Percentiles rank a stretch among this genome's conserved stretches.
These are phyloP conservation scores for Arctia plantaginis DNA, from an alignment of 2,888 invertebrate species.

Conservation along the genomic window DNA sequence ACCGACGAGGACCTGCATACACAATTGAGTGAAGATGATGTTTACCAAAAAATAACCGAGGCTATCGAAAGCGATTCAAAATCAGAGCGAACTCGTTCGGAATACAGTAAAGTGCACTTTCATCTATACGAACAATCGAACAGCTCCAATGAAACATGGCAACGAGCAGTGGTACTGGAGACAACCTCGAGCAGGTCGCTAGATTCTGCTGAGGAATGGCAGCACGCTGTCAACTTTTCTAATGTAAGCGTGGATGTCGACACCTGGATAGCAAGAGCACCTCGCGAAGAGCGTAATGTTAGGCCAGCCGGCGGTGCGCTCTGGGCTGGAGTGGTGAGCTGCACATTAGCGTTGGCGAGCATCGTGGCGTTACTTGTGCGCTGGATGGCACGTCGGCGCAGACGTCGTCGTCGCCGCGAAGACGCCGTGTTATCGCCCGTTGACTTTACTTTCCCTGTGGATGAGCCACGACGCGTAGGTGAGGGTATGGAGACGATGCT, in stretches of 20 bases:
- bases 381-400: conserved; percentile 53
- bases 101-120: conserved; percentile 47
- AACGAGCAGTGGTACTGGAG: conserved; percentile 50
- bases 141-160: conserved; percentile 47
- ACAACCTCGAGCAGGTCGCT: conserved; percentile 51
- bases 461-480: conserved; percentile 73
- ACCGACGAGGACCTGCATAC: conserved; percentile 36
- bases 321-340: conserved; percentile 31
- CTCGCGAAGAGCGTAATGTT: conserved; percentile 16
- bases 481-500: conserved; percentile 95
- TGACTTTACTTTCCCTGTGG: conserved; percentile 66
- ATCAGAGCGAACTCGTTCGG: conserved; percentile 32
- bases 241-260: conserved; percentile 50
- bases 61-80: conserved; percentile 28
- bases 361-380: conserved; percentile 46
- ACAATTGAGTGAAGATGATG: conserved; percentile 25
- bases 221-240: conserved; percentile 45
- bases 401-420: conserved; percentile 53
- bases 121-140: conserved; percentile 55
- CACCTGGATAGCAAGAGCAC: conserved; percentile 35
- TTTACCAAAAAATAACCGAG: conserved; percentile 35
- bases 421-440: conserved; percentile 57
- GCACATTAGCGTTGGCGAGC: conserved; percentile 39
- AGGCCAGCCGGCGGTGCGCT: conserved; percentile 32
- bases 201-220: conserved; percentile 53